Percentiles rank a stretch among this genome's conserved stretches.
Conservation (phyloP, 1,140 invertebrate species). For the Drosophila lowei region DNA sequence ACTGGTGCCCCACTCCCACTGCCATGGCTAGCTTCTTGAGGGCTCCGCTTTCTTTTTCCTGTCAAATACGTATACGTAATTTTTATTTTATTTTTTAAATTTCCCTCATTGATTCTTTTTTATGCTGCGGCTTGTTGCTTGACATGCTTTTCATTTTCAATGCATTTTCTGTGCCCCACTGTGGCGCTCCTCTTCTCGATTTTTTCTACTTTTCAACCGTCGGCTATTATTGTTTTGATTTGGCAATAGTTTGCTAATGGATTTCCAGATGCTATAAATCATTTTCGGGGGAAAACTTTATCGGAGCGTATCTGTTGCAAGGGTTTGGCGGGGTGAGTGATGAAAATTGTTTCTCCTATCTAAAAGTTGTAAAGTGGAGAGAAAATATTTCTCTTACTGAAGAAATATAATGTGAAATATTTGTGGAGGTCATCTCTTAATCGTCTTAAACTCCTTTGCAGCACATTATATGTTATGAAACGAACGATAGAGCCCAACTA, state of each 20-base stretch:
- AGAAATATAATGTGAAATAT: too few species aligned
- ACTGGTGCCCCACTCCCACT: conserved; percentile 5
- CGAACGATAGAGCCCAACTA: too few species aligned
- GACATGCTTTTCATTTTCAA: conserved; percentile 69
- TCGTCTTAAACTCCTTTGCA: too few species aligned
- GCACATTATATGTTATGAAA: too few species aligned
- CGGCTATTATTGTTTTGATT: conserved; percentile 34
- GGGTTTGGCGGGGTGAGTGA: too few species aligned
- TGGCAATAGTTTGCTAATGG: conserved; percentile 49
- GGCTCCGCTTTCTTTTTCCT: conserved; percentile 17
- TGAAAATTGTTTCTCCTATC: conserved; percentile 19
- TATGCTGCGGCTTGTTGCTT: conserved; percentile 50
- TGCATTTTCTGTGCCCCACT: conserved; percentile 12
- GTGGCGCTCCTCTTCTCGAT: not conserved
- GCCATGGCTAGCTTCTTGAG: conserved; percentile 51
- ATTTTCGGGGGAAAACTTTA: conserved; percentile 41
- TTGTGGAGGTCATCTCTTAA: too few species aligned
- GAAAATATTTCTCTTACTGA: too few species aligned
- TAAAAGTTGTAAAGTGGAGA: not conserved
- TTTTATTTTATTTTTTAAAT: conserved; percentile 22
- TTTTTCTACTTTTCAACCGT: conserved; percentile 19
- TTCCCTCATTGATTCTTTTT: conserved; percentile 37
- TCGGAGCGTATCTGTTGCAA: not conserved
- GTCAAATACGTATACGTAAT: conserved; percentile 16
- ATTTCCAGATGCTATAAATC: conserved; percentile 52